phyloP scores from a whole-genome alignment of 2,113 vertebrate species.

The Oxyura jamaicensis region DNA sequence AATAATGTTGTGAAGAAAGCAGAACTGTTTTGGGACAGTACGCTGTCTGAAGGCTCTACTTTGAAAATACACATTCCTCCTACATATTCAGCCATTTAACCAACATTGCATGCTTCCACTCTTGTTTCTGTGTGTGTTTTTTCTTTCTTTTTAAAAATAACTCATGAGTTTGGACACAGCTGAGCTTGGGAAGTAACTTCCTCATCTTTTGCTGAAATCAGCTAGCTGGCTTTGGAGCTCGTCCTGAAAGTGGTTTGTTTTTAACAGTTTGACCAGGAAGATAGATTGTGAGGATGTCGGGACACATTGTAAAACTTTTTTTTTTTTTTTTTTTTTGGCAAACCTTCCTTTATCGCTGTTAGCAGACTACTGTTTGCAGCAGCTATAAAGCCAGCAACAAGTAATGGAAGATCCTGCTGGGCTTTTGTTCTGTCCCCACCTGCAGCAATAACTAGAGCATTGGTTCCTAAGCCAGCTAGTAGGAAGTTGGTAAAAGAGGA shows the following conservation, averaged over 20 bases:
- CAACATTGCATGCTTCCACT: not conserved
- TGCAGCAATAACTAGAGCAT: not conserved
- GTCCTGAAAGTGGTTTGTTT: not conserved
- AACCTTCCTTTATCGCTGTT: not conserved
- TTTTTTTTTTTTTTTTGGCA: not conserved
- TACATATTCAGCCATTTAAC: not conserved
- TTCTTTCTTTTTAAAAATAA: not conserved
- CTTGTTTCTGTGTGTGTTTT: not conserved
- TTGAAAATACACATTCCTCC: not conserved
- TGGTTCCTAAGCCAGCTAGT: not conserved
- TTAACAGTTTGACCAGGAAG: not conserved
- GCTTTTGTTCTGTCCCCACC: not conserved
- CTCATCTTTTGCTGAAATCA: constrained; percentile 9
- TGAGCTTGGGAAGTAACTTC: not conserved
- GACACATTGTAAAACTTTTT: not conserved
- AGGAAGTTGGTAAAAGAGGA: not conserved
- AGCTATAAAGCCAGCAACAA: not conserved
- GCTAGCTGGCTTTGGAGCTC: not conserved
- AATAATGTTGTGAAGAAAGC: not conserved
- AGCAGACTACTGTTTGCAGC: not conserved
- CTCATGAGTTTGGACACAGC: not conserved
- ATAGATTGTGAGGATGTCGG: not conserved
- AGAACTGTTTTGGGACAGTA: not conserved
- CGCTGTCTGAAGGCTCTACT: not conserved
- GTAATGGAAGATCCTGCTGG: not conserved